These are phyloP conservation scores for Apodemia mormo DNA, from an alignment of 2,888 invertebrate species.

Conservation along the genomic window DNA sequence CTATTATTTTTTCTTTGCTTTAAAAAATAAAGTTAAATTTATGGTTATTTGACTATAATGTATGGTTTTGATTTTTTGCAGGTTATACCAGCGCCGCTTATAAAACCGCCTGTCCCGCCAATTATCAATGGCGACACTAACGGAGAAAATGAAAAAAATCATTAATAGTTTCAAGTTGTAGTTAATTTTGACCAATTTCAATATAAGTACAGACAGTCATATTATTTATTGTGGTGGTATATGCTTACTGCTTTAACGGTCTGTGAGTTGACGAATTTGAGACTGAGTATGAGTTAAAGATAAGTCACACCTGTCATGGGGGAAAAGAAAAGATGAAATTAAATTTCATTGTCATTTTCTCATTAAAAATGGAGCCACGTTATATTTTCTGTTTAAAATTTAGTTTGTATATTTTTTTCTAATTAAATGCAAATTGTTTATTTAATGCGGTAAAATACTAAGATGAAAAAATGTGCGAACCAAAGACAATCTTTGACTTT, in stretches of 20 bases:
- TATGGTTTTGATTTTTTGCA: constrained; percentile 39
- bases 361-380: constrained; percentile 39
- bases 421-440: no score
- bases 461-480: background rate
- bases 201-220: constrained; percentile 27
- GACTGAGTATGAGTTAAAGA: constrained; percentile 70
- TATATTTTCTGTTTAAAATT: background rate
- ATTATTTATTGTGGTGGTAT: constrained; percentile 29
- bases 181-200: constrained; percentile 29
- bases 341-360: constrained; percentile 41
- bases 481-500: background rate
- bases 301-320: constrained; percentile 50
- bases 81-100: constrained; percentile 76
- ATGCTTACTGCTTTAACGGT: constrained; percentile 26
- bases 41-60: background rate
- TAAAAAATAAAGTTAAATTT: background rate
- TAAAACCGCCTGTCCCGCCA: constrained; percentile 58
- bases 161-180: constrained; percentile 38
- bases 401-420: background rate
- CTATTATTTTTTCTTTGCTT: background rate
- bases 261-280: constrained; percentile 46
- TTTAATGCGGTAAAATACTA: background rate
- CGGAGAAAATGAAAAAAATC: constrained; percentile 54
- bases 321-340: constrained; percentile 43
- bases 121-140: constrained; percentile 67